Evolutionary conservation across 2,888 invertebrate genomes (phyloP).

Genomic region (Hirtodrosophila alboralis): DNA sequence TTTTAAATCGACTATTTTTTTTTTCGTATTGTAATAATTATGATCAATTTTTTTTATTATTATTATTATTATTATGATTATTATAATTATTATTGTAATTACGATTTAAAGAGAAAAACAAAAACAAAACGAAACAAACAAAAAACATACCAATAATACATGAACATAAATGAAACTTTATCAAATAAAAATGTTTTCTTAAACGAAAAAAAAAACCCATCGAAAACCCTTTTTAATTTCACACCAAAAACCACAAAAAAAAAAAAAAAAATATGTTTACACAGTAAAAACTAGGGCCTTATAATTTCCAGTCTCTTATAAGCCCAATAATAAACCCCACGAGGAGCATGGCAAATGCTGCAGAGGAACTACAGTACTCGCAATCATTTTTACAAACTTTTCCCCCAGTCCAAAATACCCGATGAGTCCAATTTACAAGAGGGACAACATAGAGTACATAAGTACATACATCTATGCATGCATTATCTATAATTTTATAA

Average conservation of each 20-base stretch:
- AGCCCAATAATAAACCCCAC: conserved; percentile 14
- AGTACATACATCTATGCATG: conserved; percentile 10
- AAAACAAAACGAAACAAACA: conserved; percentile 59
- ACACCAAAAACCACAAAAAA: conserved; percentile 25
- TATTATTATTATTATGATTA: conserved; percentile 58
- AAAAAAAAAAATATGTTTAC: conserved; percentile 1
- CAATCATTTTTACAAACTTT: conserved; percentile 46
- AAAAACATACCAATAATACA: conserved; percentile 75
- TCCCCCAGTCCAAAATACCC: not conserved
- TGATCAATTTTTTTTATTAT: conserved; percentile 54
- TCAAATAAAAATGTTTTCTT: conserved; percentile 77
- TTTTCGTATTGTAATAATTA: conserved; percentile 60
- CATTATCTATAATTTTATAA: conserved; percentile 22
- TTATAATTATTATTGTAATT: conserved; percentile 59
- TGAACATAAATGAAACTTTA: conserved; percentile 74
- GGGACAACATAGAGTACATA: not conserved
- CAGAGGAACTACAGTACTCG: conserved; percentile 76
- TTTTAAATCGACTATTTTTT: conserved; percentile 53
- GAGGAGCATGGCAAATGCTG: conserved; percentile 34
- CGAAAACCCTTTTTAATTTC: conserved; percentile 66
- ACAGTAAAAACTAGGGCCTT: conserved; percentile 40
- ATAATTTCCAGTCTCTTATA: conserved; percentile 33
- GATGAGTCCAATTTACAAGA: too few relatives aligned
- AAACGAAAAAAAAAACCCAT: conserved; percentile 72
- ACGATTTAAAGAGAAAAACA: conserved; percentile 51